Percentiles rank a stretch among this genome's conserved stretches.
Evolutionary conservation across 2,888 invertebrate species (phyloP).

Genomic region (Polyommatus iphigenia): DNA sequence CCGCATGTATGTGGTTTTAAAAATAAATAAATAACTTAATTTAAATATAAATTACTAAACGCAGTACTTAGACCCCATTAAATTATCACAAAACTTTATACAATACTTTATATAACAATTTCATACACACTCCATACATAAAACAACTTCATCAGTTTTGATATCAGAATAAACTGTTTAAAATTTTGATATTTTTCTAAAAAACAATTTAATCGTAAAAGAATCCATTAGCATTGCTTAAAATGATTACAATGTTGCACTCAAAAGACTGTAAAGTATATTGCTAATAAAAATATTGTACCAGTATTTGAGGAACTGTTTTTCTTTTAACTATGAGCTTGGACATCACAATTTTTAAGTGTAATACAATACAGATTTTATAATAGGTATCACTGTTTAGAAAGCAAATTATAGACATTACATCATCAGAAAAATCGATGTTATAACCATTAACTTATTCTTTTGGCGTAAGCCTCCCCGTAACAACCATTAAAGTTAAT

Average conservation of each 20-base stretch:
- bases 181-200: neutral
- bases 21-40: neutral
- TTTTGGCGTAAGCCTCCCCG: no score
- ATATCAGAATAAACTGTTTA: neutral
- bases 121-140: slow-evolving; percentile 31
- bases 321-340: no score
- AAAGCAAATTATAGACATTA: no score
- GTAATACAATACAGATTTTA: no score
- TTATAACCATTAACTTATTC: no score
- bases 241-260: neutral
- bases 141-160: slow-evolving; percentile 2
- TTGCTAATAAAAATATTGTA: neutral
- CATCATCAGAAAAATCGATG: no score
- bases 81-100: slow-evolving; percentile 24
- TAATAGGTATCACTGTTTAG: no score
- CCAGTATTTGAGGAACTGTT: slow-evolving; percentile 2
- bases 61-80: neutral
- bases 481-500: no score
- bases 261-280: neutral
- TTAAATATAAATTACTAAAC: neutral
- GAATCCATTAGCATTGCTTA: neutral
- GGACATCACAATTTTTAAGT: no score
- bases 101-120: slow-evolving; percentile 19
- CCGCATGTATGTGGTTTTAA: neutral
- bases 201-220: neutral